Evolutionary conservation across 1,140 invertebrate genomes (phyloP), one percentile per base, ranked within the genome.

Genomic region (Drosophila sulfurigaster): DNA sequence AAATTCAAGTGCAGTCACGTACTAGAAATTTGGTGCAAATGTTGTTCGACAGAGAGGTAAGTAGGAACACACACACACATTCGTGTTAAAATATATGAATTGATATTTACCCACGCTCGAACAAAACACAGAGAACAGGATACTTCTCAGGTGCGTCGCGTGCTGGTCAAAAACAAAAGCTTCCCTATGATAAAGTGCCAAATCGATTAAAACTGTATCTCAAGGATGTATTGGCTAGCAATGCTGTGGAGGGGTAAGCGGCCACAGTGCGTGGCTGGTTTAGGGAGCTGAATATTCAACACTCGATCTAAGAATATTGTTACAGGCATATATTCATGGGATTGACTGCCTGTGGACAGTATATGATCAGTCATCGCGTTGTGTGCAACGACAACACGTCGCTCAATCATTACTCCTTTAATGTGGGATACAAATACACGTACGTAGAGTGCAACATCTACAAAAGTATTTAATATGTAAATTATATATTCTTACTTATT

Each of bases 291-390:
- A 3, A 20, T 13, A 5, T 15, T 1, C 46, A 32, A 11, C 3
- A 16, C 15, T 20, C 7, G 4, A 10, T 93, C 93, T 76, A 48
- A 45, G 13, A 15, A 10, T 91, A 92, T 91, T 4, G 74, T 76
- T 71, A 0, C 35, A 94, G 94, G 70, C 97, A 99, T 93, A 95
- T 98, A 43, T 97, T 98, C 91, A 97, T 99, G 95, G 98, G 98
- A 6, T 96, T 98, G 79, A 98, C 97, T 25, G 96, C 97, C 82
- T 98, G 97, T 93, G 98, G 98, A 6, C 96, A 98, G 92, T 98
- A 97, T 94, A 94, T 99, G 64, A 93, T 99, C 59, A 98, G 97
- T 60, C 98, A 98, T 91, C 96, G 96, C 5, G 94, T 95, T 73
- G 94, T 91, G 38, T 92, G 93, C 71, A 95, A 96, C 91, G 94